These are phyloP conservation scores for Stenodema calcarata DNA, from an alignment of 2,888 invertebrate genomes.

Conservation along the genomic window DNA sequence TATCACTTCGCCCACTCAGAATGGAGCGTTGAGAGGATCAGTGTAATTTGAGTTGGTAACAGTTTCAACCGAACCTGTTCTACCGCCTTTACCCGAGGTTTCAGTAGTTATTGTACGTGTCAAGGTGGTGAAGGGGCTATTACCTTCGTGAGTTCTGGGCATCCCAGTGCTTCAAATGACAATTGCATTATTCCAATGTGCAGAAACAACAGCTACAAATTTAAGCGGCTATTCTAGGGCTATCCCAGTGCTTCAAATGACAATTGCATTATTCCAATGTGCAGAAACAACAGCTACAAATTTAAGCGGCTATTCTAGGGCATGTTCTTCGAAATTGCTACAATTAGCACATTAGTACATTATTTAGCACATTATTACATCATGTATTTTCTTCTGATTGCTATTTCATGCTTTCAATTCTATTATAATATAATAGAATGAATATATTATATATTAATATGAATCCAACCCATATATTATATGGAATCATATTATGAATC, in stretches of 20 bases:
- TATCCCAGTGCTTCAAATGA: no score
- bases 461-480: no score
- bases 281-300: not conserved
- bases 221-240: not conserved
- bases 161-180: not conserved
- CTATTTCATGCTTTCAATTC: no score
- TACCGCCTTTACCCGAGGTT: not conserved
- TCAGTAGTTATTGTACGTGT: not conserved
- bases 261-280: not conserved
- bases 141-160: not conserved
- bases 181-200: not conserved
- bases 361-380: no score
- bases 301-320: not conserved
- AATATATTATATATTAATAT: no score
- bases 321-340: no score
- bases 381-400: no score
- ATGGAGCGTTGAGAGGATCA: not conserved
- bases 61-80: not conserved
- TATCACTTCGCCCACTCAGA: not conserved
- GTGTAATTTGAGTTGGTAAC: slow-evolving; percentile 2
- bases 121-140: not conserved
- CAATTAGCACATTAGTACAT: no score
- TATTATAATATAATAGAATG: no score
- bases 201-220: not conserved
- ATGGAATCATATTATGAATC: no score